Conservation (phyloP, 2,888 invertebrate genomes). For the Eulithis testata region DNA sequence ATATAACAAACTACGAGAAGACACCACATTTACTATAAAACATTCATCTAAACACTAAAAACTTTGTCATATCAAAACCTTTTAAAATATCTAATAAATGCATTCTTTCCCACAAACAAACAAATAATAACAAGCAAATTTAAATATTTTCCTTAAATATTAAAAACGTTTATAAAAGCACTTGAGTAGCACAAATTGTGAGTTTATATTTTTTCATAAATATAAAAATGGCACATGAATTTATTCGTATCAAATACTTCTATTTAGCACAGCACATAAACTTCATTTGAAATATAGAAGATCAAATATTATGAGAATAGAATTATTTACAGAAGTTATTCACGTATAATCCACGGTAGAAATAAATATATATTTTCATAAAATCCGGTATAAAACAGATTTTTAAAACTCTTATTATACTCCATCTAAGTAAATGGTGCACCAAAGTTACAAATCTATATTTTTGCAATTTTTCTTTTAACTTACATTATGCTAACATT, state of each 20-base stretch:
- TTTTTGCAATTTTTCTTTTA: constrained; percentile 60
- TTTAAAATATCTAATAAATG: constrained; percentile 55
- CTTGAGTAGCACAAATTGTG: constrained; percentile 78
- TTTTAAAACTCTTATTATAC: constrained; percentile 57
- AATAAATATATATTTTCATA: constrained; percentile 65
- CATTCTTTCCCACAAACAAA: constrained; percentile 62
- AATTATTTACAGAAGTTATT: constrained; percentile 74
- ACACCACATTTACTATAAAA: constrained; percentile 48
- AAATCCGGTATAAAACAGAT: constrained; percentile 56
- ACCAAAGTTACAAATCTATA: constrained; percentile 76
- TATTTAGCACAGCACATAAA: constrained; percentile 64
- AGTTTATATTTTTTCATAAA: constrained; percentile 53
- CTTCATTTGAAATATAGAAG: constrained; percentile 66
- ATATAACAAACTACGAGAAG: constrained; percentile 41
- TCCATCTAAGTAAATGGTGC: constrained; percentile 74
- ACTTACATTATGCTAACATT: constrained; percentile 51
- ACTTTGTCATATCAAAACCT: constrained; percentile 50
- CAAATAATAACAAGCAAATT: constrained; percentile 80
- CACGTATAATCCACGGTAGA: constrained; percentile 61
- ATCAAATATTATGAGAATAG: constrained; percentile 63
- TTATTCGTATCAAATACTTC: constrained; percentile 64
- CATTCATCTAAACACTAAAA: constrained; percentile 57
- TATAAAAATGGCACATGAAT: constrained; percentile 79
- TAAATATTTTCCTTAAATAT: constrained; percentile 72
- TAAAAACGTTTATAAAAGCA: constrained; percentile 78